Evolutionary conservation across 2,888 invertebrate genomes (phyloP).

Genomic region (Ctenicera cuprea): DNA sequence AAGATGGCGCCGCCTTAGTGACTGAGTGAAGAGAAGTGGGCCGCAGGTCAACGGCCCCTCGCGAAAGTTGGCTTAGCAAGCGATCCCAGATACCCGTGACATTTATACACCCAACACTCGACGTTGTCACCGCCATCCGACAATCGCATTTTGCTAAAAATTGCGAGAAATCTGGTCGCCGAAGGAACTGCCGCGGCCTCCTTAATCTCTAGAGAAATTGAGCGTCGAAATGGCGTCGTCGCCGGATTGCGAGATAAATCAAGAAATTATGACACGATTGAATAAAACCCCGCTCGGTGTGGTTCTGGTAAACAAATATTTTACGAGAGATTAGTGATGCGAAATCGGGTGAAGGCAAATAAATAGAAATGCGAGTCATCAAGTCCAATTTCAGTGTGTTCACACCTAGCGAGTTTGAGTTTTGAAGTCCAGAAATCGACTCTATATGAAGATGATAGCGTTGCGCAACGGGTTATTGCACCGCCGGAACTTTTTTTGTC

Average conservation of each 20-base stretch:
- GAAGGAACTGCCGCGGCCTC: background rate
- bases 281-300: background rate
- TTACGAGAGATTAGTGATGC: conserved; percentile 19
- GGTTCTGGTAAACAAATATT: conserved; percentile 34
- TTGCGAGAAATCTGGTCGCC: background rate
- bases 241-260: conserved; percentile 9
- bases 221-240: background rate
- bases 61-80: conserved; percentile 65
- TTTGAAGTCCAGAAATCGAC: conserved; percentile 1
- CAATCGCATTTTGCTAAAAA: conserved; percentile 34
- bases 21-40: conserved; percentile 69
- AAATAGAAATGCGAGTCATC: conserved; percentile 1
- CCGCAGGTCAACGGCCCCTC: conserved; percentile 66
- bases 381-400: conserved; percentile 4
- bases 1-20: conserved; percentile 70
- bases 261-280: conserved; percentile 38
- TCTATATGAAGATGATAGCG: conserved; percentile 6
- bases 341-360: conserved; percentile 10
- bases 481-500: conserved; percentile 5
- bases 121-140: conserved; percentile 31
- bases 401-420: background rate
- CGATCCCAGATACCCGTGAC: conserved; percentile 62
- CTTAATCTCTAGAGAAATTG: background rate
- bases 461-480: conserved; percentile 50
- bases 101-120: conserved; percentile 56